Evolutionary conservation across 1,140 invertebrate species (phyloP), one percentile per base, ranked within the genome.

Genomic region (Ectropis grisescens): DNA sequence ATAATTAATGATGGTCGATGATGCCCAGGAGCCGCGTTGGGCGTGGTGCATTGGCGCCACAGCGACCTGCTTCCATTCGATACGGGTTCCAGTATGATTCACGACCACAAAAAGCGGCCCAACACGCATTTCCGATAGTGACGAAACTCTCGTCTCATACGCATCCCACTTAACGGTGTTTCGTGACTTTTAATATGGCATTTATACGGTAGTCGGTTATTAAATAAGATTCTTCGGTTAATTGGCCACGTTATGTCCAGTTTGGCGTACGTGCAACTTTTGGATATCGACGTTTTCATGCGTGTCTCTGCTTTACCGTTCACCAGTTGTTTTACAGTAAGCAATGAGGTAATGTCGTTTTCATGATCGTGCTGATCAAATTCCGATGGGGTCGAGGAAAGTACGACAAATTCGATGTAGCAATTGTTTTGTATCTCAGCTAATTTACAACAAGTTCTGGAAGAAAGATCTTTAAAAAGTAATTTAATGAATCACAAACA

Each of bases 1-100:
- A 59, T 68, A 67, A 69, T 69, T 69, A 69, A 62, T 64, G 51
- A 57, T 58, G 48, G 52, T 33, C 40, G 50, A 47, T 47, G 40
- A 26, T 42, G 48, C 52, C 45, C 54, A 47, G 54, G 47, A 54
- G 50, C 47, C 33, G 29, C 35, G 26, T 32, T 33, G 53, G 65
- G 62, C 62, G 65, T 62, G 65, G 58, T 58, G 30, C 37, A 37
- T 33, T 56, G 68, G 68, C 68, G 68, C 68, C 68, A 26, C 31
- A n/a, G 33, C 51, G 35, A 50, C 41, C 46, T 54, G 61, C 40
- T 57, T 19, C 56, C 32, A 51, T 46, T 52, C 41, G 36, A 34
- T 49, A 43, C 45, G 36, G 52, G 57, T 52, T 58, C 49, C 37
- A 10, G 37, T 37, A 50, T 52, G 56, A 55, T 49, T 59, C 50